Conservation (phyloP, 2,113 vertebrate genomes). For the Mus pahari region DNA sequence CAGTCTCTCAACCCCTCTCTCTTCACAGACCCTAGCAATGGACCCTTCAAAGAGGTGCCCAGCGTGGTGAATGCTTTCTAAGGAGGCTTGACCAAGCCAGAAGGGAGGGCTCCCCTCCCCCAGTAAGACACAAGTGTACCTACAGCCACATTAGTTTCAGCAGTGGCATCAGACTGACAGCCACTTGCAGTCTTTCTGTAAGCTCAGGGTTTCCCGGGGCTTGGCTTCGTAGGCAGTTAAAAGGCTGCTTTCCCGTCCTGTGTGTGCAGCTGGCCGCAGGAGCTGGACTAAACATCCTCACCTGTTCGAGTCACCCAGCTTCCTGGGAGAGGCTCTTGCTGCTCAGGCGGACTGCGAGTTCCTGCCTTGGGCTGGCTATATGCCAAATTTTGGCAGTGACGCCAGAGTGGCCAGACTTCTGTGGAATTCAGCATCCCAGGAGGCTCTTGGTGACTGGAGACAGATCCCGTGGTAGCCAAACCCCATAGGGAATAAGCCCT, state of each 20-base stretch:
- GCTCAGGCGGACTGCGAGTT: slow-evolving; percentile 23
- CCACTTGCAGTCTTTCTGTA: neutral
- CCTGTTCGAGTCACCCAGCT: slow-evolving; percentile 72
- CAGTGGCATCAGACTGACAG: neutral
- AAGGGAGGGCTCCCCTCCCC: neutral
- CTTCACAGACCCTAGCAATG: neutral
- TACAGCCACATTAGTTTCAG: neutral
- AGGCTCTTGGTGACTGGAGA: slow-evolving; percentile 71
- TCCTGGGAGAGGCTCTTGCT: slow-evolving; percentile 61
- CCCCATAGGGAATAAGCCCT: slow-evolving; percentile 70
- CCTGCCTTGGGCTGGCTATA: slow-evolving; percentile 62
- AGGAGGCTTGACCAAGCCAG: neutral
- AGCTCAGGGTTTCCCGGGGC: neutral
- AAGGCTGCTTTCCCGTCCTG: neutral
- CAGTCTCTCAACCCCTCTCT: neutral
- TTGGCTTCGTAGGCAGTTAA: neutral
- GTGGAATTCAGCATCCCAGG: slow-evolving; percentile 74
- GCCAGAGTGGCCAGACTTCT: slow-evolving; percentile 78
- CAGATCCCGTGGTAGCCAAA: slow-evolving; percentile 75
- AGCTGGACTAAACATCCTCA: slow-evolving; percentile 49
- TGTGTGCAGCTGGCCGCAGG: neutral
- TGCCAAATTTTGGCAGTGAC: slow-evolving; percentile 74
- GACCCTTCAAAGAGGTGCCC: slow-evolving; percentile 1
- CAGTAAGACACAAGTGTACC: neutral
- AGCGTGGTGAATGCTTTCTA: neutral